phyloP scores from a whole-genome alignment of 2,888 invertebrate genomes.

The Agriotes lineatus region DNA sequence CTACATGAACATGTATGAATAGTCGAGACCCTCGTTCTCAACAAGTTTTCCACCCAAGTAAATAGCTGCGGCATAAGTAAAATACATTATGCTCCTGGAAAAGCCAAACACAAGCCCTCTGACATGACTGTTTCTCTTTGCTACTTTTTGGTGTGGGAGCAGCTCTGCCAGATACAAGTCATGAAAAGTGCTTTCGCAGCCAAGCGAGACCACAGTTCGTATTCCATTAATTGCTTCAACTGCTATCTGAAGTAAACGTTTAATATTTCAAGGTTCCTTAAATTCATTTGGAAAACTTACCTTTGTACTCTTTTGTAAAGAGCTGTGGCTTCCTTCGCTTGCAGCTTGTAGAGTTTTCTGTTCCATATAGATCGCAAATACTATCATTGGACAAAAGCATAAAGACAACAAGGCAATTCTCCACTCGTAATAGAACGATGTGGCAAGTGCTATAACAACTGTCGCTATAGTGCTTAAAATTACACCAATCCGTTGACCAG shows the following conservation, averaged over 20 bases:
- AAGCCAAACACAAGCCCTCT: slow-evolving; percentile 79
- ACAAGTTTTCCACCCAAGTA: slow-evolving; percentile 80
- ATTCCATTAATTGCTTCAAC: slow-evolving; percentile 86
- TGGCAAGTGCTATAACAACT: slow-evolving; percentile 72
- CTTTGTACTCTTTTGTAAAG: slow-evolving; percentile 81
- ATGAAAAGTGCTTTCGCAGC: slow-evolving; percentile 78
- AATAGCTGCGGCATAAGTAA: slow-evolving; percentile 78
- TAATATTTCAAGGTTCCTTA: no score
- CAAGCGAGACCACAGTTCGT: slow-evolving; percentile 81
- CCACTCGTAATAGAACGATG: slow-evolving; percentile 81
- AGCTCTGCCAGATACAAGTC: slow-evolving; percentile 73
- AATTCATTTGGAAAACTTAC: no score
- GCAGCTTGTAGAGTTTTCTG: slow-evolving; percentile 75
- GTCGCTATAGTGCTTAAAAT: slow-evolving; percentile 81
- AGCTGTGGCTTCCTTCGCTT: slow-evolving; percentile 75
- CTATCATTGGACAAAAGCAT: slow-evolving; percentile 79
- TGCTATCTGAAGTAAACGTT: slow-evolving; percentile 68
- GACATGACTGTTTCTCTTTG: slow-evolving; percentile 73
- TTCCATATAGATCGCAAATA: slow-evolving; percentile 76
- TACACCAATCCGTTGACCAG: slow-evolving; percentile 84
- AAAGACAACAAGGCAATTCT: slow-evolving; percentile 79
- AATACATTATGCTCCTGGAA: slow-evolving; percentile 78
- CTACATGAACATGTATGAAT: slow-evolving; percentile 79
- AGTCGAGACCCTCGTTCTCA: slow-evolving; percentile 69
- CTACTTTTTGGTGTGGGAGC: slow-evolving; percentile 71